phyloP scores from a whole-genome alignment of 2,888 invertebrate species.

The Drosophila formosana region DNA sequence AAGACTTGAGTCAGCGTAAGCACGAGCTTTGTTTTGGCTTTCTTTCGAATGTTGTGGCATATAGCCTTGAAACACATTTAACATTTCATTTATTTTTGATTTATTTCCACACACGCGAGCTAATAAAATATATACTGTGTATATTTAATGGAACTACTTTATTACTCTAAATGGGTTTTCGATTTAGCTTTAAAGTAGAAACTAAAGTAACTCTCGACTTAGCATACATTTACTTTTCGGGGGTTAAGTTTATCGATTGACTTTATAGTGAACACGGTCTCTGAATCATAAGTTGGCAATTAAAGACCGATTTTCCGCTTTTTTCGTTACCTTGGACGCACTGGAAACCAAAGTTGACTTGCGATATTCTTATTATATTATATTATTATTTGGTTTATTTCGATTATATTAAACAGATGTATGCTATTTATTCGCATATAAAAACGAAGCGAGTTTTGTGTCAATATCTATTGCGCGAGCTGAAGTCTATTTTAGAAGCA shows the following conservation, averaged over 20 bases:
- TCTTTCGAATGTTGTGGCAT: constrained; percentile 36
- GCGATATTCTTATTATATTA: not conserved
- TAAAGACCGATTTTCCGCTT: not conserved
- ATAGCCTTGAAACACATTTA: constrained; percentile 74
- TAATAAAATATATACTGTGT: constrained; percentile 27
- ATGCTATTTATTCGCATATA: constrained; percentile 20
- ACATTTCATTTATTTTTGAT: constrained; percentile 53
- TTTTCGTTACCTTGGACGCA: constrained; percentile 32
- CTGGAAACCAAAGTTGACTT: not conserved
- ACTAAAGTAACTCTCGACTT: constrained; percentile 13
- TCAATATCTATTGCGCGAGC: constrained; percentile 51
- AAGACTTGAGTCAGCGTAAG: constrained; percentile 38
- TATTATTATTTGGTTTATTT: not conserved
- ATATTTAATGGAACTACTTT: constrained; percentile 22
- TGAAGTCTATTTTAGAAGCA: constrained; percentile 67
- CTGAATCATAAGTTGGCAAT: constrained; percentile 15
- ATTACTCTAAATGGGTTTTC: constrained; percentile 32
- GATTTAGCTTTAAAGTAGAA: constrained; percentile 39
- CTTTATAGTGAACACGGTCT: constrained; percentile 48
- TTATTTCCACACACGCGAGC: constrained; percentile 44
- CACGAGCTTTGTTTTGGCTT: constrained; percentile 59
- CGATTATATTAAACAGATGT: not conserved
- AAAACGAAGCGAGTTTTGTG: constrained; percentile 19
- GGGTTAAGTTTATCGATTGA: constrained; percentile 75
- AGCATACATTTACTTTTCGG: constrained; percentile 23